phyloP scores from a whole-genome alignment of 2,113 vertebrate species.

The Ploceus nigricollis region DNA sequence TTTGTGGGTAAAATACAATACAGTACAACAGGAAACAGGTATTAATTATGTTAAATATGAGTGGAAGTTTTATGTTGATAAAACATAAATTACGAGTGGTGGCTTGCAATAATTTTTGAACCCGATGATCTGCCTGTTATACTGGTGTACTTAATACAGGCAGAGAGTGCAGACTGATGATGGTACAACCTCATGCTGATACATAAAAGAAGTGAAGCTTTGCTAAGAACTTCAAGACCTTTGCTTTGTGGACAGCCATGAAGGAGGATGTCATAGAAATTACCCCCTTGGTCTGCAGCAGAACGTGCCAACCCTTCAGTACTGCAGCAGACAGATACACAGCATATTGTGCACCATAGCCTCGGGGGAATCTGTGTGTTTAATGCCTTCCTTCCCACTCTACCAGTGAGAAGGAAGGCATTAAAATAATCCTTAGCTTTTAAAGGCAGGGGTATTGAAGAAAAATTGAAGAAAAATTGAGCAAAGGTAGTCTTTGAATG shows the following conservation, averaged over 20 bases:
- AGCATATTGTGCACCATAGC: not conserved
- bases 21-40: not conserved
- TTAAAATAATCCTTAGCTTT: constrained; percentile 51
- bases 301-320: not conserved
- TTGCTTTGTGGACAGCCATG: not conserved
- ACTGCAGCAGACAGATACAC: not conserved
- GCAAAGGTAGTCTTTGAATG: constrained; percentile 28
- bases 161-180: not conserved
- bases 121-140: not conserved
- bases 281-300: not conserved
- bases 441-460: constrained; percentile 10
- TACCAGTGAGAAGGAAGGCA: constrained; percentile 21
- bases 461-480: constrained; percentile 36
- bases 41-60: not conserved
- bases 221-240: not conserved
- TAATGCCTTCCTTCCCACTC: too few relatives aligned
- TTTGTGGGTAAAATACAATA: not conserved
- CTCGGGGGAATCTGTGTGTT: not conserved
- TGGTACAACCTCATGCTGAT: not conserved
- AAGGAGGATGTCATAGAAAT: constrained; percentile 17
- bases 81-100: not conserved
- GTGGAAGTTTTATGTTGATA: not conserved
- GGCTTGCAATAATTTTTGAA: not conserved
- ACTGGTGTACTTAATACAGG: not conserved
- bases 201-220: not conserved